Base-by-base conservation (phyloP, 2,888 invertebrate species). In the Frankliniella intonsa region DNA sequence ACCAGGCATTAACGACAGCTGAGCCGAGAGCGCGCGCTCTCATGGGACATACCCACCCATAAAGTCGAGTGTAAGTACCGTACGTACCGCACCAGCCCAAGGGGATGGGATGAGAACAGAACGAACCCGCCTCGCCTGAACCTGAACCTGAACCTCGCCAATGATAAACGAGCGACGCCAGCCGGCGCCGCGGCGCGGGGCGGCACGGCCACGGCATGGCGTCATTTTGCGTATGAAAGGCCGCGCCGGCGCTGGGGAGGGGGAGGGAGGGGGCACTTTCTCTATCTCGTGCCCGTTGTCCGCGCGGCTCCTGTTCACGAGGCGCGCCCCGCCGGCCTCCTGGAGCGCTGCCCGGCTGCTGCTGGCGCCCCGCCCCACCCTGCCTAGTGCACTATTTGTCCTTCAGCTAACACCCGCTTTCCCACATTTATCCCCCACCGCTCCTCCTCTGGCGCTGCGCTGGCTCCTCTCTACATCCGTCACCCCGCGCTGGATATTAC, bases 361-460 rank as follows among this genome's bases (percentile, higher is more conserved):
- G 38, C 38, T 38, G 38, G 38, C 38, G 38, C 38, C 38, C 38
- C 5, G 38, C 38, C 38, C 38, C 5, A 8, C 55, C 9, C 17
- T 22, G 22, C 69, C 69, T n/a, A 69, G 69, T 69, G 69, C 69
- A 69, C 69, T 69, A 69, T 69, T 69, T 69, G 69, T 69, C 69
- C 22, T 69, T 22, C 69, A n/a, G 69, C 55, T 19, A 14, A 14
- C 14, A 55, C 12, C 69, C 19, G 69, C 69, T 69, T 69, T 69
- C 69, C 65, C 65, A 65, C 65, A 65, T 65, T 69, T 69, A 69
- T 22, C 69, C n/a, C 8, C 69, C 38, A 3, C 38, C n/a, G n/a
- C 38, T 38, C 38, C 38, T 38, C 38, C 38, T 38, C 38, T 5
- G 3, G 38, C 5, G 3, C 38, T 5, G 3, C 38, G 38, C 38